Base-by-base conservation (phyloP, 2,888 invertebrate genomes). In the Drosophila nr. perissopoda region DNA sequence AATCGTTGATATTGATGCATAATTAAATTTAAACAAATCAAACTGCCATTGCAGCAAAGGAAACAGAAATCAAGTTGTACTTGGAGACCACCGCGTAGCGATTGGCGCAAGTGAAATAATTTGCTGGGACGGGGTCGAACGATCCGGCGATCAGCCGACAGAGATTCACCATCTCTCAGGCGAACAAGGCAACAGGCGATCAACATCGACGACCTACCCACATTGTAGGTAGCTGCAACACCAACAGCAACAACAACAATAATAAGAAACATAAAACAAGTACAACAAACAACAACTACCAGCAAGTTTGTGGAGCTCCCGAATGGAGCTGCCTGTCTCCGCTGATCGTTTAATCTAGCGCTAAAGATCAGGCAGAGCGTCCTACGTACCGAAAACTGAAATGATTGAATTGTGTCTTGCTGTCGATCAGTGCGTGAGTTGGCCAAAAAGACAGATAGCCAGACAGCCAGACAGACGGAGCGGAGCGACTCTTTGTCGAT, bases 261-360 rank as follows among this genome's bases (percentile, higher is more conserved):
- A 38, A 25, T 5, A 53, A 45, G 1, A 34, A 42, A 31, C 52
- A 66, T 45, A 66, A 70, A 84, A 74, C 80, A 83, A 83, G 85
- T 82, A 85, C 80, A 71, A 68, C 72, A 76, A 25, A 85, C 76
- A 70, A 64, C 72, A 72, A 71, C 45, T 64, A 54, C 53, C 53
- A 67, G 29, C 53, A 52, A 49, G 52, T 66, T 65, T 36, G 27
- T 56, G 69, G 52, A 68, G 69, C 69, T 58, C 60, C 18, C 25
- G 40, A 51, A 54, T 73, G 75, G 60, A 59, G 73, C 66, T 69
- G 83, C 54, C 87, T 89, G 83, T 81, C 85, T 81, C 65, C 74
- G 84, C 82, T 90, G 90, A 90, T 90, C 91, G 90, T 90, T 90
- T 90, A 90, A 90, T 90, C 90, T 90, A 90, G 91, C 89, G 78